These are phyloP conservation scores for Alfaro cultratus DNA, from an alignment of 2,797 vertebrate genomes.

Conservation along the genomic window DNA sequence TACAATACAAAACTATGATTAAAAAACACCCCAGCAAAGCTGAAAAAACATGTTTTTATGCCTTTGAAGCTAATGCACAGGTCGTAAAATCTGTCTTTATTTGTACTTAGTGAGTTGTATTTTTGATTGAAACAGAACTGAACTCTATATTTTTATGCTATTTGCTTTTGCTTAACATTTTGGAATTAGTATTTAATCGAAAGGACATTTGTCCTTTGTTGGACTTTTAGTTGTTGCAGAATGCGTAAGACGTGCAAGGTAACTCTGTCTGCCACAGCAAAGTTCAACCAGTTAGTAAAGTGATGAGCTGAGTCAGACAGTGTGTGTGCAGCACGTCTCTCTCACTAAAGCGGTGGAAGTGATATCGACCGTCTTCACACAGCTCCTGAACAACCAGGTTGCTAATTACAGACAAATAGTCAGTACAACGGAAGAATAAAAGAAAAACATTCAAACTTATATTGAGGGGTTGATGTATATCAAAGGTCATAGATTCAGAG, in stretches of 20 bases:
- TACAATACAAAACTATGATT: constrained; percentile 6
- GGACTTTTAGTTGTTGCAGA: neutral
- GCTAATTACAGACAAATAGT: too few relatives aligned
- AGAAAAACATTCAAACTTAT: neutral
- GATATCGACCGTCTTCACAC: neutral
- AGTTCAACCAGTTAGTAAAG: neutral
- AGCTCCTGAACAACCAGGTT: neutral
- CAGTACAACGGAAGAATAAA: neutral
- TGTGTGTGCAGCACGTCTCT: neutral
- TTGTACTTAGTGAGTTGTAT: neutral
- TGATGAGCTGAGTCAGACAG: neutral
- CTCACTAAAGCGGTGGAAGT: neutral
- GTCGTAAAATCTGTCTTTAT: neutral
- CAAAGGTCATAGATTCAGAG: neutral
- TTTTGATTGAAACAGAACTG: neutral
- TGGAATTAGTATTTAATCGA: neutral
- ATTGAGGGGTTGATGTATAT: neutral
- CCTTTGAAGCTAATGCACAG: neutral
- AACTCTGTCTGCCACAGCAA: neutral
- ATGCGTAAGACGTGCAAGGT: neutral
- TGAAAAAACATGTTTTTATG: neutral
- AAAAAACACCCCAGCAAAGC: constrained; percentile 1
- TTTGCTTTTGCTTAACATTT: neutral
- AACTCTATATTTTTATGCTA: neutral
- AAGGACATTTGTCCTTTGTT: too few relatives aligned